These are phyloP conservation scores for Charaxes varanes DNA, from an alignment of 1,140 invertebrate species.

Conservation along the genomic window DNA sequence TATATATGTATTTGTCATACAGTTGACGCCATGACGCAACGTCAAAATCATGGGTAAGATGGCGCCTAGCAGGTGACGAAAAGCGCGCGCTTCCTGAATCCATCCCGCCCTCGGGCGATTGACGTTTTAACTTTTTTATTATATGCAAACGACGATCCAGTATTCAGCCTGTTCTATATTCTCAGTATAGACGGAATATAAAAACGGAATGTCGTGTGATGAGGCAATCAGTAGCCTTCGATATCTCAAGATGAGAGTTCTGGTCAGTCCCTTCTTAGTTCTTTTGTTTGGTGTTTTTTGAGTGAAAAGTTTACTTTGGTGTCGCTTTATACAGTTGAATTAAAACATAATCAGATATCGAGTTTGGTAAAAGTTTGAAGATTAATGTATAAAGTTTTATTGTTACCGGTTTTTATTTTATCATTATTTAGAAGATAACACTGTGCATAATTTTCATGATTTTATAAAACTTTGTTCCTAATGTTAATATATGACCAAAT, in stretches of 20 bases:
- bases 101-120: slow-evolving; percentile 40
- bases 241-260: slow-evolving; percentile 61
- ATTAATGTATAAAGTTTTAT: too few species aligned
- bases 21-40: neutral
- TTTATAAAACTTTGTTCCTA: too few species aligned
- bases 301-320: slow-evolving; percentile 2
- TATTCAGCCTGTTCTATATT: slow-evolving; percentile 44
- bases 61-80: slow-evolving; percentile 1
- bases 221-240: slow-evolving; percentile 56
- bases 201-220: slow-evolving; percentile 38
- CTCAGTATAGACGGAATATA: slow-evolving; percentile 36
- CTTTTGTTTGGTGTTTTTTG: slow-evolving; percentile 1
- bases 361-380: too few species aligned
- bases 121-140: slow-evolving; percentile 43
- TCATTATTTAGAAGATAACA: too few species aligned
- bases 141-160: slow-evolving; percentile 32
- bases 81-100: slow-evolving; percentile 54
- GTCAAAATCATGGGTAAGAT: neutral
- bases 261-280: slow-evolving; percentile 43
- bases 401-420: too few species aligned
- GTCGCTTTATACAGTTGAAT: too few species aligned
- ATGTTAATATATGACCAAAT: too few species aligned
- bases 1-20: neutral
- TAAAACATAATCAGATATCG: too few species aligned
- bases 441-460: too few species aligned